Base-by-base conservation (phyloP, 2,113 vertebrate species). In the Isurus oxyrinchus region DNA sequence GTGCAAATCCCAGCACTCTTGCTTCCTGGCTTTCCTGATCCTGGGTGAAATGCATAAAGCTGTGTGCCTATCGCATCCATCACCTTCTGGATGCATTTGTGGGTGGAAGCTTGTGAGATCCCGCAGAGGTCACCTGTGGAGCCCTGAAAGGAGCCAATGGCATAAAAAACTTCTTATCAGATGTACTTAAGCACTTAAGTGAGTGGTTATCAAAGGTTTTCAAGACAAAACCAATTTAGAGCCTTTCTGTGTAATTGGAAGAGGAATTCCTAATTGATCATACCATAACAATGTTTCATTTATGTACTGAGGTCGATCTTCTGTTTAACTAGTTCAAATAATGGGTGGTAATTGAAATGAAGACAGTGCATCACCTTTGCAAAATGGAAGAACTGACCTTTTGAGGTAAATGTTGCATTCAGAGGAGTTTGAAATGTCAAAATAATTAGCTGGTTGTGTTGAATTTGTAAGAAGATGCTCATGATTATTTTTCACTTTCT, bases 401-500 rank as follows among this genome's bases (percentile, higher is more conserved):
- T 97, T 96, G 96, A 69, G 96, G 11, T 97, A 31, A 53, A 13
- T 96, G 96, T 81, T 19, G 53, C 96, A 96, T 88, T 23, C 25
- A 81, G 88, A 91, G 44, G 96, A 79, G 96, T 96, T 86, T 86
- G 96, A 97, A 96, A 96, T 97, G 72, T 96, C 96, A 96, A 61
- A 96, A 93, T 96, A 96, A 97, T 97, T 96, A 97, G 91, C 96
- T 97, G 81, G 53, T 93, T 35, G 66, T 95, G 49, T 67, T 72
- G 66, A 67, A 72, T 53, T 72, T 49, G 13, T 95, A 40, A 49
- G 57, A 86, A 96, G 53, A 10, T 61, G 57, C 35, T 87, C 13
- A 59, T 61, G 79, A 87, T 72, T 40, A 8, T n/a, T 96, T 97
- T 88, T 96, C 59, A 97, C 27, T 97, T 97, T 97, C 79, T 96